phyloP scores from a whole-genome alignment of 2,113 vertebrate genomes.

The Uria aalge region DNA sequence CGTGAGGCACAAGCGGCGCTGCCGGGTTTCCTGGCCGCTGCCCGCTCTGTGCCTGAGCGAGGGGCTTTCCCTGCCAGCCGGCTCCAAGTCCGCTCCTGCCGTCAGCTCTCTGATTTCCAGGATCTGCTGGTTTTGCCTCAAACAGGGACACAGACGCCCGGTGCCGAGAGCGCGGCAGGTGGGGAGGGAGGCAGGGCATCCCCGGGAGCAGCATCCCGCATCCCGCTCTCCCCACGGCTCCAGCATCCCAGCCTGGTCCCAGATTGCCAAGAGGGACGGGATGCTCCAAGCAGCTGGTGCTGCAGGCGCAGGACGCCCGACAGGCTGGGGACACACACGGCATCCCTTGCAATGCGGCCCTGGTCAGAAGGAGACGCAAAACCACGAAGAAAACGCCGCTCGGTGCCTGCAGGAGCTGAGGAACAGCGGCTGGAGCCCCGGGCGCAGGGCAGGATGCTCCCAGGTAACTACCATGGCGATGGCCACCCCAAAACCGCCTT shows the following conservation, averaged over 20 bases:
- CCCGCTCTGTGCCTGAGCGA: rapidly evolving
- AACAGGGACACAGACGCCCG: no score
- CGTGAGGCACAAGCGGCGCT: rapidly evolving
- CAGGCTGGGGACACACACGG: rapidly evolving
- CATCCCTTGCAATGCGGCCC: background rate
- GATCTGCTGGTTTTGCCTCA: background rate
- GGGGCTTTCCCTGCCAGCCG: background rate
- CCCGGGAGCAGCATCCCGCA: background rate
- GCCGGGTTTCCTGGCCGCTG: background rate
- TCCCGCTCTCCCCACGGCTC: background rate
- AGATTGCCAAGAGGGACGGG: background rate
- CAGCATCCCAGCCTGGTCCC: no score
- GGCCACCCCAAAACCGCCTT: background rate
- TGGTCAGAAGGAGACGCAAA: background rate
- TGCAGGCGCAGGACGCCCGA: background rate
- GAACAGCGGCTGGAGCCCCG: background rate
- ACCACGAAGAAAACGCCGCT: no score
- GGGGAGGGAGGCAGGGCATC: no score
- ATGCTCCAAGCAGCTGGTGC: background rate
- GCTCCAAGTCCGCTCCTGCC: background rate
- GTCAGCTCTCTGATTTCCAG: background rate
- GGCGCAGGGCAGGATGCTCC: background rate
- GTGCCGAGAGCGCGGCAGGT: background rate
- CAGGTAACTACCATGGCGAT: background rate
- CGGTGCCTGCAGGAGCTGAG: background rate